These are phyloP conservation scores for Eutolmus rufibarbis DNA, from an alignment of 2,888 invertebrate genomes.

Conservation along the genomic window DNA sequence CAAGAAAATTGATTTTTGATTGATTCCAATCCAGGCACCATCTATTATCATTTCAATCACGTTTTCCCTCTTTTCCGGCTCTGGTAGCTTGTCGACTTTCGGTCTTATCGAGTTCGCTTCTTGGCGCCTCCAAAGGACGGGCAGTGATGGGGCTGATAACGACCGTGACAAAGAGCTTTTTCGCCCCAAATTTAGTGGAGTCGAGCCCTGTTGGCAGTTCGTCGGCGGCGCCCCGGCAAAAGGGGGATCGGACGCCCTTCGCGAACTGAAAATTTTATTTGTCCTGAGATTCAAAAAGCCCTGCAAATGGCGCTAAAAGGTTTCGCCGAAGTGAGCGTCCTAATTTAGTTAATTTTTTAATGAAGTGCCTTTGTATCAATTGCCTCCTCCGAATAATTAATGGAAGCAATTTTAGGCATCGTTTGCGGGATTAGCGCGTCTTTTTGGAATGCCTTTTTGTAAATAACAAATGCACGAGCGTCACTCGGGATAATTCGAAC, in stretches of 20 bases:
- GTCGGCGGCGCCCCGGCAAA: not conserved
- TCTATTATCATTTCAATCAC: constrained; percentile 48
- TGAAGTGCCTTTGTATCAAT: constrained; percentile 40
- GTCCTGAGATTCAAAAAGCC: constrained; percentile 29
- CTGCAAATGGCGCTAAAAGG: constrained; percentile 29
- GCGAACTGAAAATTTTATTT: constrained; percentile 17
- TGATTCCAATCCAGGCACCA: constrained; percentile 45
- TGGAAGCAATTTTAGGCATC: constrained; percentile 13
- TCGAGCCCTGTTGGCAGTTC: not conserved
- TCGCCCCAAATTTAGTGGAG: not conserved
- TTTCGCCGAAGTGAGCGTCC: constrained; percentile 2
- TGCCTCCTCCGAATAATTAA: constrained; percentile 25
- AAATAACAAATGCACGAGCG: not conserved
- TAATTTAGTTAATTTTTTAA: constrained; percentile 39
- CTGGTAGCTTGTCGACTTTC: not conserved
- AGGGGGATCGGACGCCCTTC: not conserved
- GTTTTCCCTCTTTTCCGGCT: constrained; percentile 39
- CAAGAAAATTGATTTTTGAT: constrained; percentile 48
- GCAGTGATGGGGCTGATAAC: constrained; percentile 36
- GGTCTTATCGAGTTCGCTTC: constrained; percentile 22
- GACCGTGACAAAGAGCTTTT: constrained; percentile 38
- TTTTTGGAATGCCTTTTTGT: not conserved
- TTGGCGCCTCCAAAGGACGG: constrained; percentile 4
- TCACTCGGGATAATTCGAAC: not conserved
- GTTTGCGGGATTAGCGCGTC: constrained; percentile 20